Evolutionary conservation across 2,797 vertebrate genomes (phyloP).

Genomic region (Tolypeutes matacus): DNA sequence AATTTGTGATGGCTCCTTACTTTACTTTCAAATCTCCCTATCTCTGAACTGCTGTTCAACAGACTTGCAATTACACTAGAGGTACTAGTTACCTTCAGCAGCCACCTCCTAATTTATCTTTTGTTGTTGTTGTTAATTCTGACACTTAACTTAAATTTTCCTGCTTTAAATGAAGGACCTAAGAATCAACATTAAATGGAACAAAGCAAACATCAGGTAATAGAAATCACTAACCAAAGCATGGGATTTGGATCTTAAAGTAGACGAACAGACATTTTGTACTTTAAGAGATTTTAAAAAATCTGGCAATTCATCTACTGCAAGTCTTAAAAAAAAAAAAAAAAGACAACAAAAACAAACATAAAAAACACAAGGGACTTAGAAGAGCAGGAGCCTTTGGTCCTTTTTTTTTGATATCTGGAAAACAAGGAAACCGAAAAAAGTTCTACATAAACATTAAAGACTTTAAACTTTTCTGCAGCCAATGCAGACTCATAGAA

Average conservation of each 20-base stretch:
- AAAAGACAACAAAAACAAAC: background rate
- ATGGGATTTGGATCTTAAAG: background rate
- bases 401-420: background rate
- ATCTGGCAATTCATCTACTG: background rate
- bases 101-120: background rate
- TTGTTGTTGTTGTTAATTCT: background rate
- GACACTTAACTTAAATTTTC: background rate
- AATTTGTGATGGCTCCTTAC: background rate
- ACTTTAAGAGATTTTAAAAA: background rate
- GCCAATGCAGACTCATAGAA: background rate
- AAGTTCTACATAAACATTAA: background rate
- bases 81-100: background rate
- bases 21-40: background rate
- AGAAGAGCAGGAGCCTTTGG: background rate
- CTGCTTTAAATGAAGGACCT: background rate
- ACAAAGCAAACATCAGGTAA: background rate
- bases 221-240: constrained; percentile 2
- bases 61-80: background rate
- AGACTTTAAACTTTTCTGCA: background rate
- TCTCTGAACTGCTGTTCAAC: background rate
- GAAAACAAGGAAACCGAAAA: constrained; percentile 13
- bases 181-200: background rate
- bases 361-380: background rate
- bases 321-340: background rate
- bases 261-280: constrained; percentile 7